Conservation (phyloP, 1,140 invertebrate species). For the Acromyrmex heyeri region DNA sequence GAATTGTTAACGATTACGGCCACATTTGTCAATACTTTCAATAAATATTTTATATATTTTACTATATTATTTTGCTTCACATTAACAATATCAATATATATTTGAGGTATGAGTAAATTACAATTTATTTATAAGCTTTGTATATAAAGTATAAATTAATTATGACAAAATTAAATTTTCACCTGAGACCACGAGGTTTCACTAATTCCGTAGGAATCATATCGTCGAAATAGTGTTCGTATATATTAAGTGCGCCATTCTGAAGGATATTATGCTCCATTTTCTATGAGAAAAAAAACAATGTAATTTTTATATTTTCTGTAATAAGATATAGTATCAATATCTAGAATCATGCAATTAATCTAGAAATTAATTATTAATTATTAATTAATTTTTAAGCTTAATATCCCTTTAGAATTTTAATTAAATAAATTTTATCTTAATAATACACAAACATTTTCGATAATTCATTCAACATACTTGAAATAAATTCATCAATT, state of each 20-base stretch:
- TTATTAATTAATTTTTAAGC: background rate
- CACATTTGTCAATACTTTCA: background rate
- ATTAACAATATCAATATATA: background rate
- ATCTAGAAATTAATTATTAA: constrained; percentile 2
- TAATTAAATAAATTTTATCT: background rate
- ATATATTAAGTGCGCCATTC: constrained; percentile 96
- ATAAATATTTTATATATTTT: constrained; percentile 13
- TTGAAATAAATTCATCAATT: constrained; percentile 90
- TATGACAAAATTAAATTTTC: constrained; percentile 32
- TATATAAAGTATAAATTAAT: background rate
- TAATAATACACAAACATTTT: constrained; percentile 19
- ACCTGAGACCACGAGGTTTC: constrained; percentile 85
- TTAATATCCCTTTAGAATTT: background rate
- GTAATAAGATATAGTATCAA: background rate
- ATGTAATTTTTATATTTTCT: background rate
- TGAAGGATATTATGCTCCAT: constrained; percentile 95
- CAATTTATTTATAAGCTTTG: no score
- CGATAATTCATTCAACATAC: constrained; percentile 69
- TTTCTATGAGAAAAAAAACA: constrained; percentile 85
- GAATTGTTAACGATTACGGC: constrained; percentile 14
- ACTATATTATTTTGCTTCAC: background rate
- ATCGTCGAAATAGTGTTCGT: constrained; percentile 94
- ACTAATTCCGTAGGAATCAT: constrained; percentile 89
- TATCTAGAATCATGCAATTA: background rate
- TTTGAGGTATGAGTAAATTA: background rate